Base-by-base conservation (phyloP, 2,888 invertebrate species). In the Diabrotica balteata region DNA sequence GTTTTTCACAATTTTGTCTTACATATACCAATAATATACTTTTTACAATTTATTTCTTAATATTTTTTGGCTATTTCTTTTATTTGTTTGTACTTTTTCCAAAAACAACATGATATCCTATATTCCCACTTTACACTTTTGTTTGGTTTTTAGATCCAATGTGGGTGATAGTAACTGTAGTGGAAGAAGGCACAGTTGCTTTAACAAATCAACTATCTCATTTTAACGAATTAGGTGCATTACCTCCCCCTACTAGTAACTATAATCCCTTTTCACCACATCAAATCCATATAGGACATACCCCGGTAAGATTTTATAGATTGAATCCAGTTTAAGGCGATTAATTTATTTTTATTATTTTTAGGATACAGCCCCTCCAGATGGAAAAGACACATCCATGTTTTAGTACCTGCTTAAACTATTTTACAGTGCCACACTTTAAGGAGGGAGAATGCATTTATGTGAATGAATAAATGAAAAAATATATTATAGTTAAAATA, bases 121-220 rank as follows among this genome's bases (percentile, higher is more conserved):
- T 32, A 32, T 32, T 4, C 5, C 32, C 3, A 32, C 32, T 32
- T 32, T 32, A 1, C 3, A 32, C 32, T 32, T 32, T 32, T 32
- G 32, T 32, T 5, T 32, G 32, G 32, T 60, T 73, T 75, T 32
- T 60, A 94, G 94, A 95, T 84, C 88, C 91, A 66, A 89, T 95
- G 80, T 93, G 92, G 92, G 90, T 91, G 71, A 92, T 94, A 80
- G 86, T 95, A 60, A 90, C 90, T 55, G 95, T 95, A 49, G 93
- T 91, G 72, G 93, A 93, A 78, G 90, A 90, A 80, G 93, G 93
- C 74, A 90, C 94, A 49, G 86, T 94, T 83, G 93, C 91, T 63
- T 86, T 94, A 67, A 93, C 93, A 67, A 92, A 94, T 83, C 93
- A 93, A 83, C 84, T 94, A 77, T 88, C 89, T 63, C 87, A 88